Evolutionary conservation across 2,113 vertebrate genomes (phyloP), one percentile per base, ranked within the genome.

Genomic region (Genyomyrus donnyi): DNA sequence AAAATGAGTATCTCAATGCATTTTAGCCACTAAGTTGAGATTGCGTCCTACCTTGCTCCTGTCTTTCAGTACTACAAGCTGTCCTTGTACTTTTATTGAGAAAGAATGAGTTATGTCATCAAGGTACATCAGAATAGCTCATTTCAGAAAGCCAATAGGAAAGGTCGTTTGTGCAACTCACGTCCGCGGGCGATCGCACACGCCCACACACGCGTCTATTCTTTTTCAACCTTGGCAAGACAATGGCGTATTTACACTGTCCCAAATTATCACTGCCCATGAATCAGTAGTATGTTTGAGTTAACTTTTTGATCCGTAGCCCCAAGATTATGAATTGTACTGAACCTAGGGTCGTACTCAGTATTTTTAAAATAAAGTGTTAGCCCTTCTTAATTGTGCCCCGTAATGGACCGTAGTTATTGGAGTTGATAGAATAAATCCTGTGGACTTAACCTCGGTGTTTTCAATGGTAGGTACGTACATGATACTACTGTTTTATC

Each of bases 131-230:
- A 92, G 80, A 93, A 91, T 92, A 39, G 87, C 92, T 91, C 89
- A 90, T 90, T 62, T 77, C 24, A 35, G 50, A 70, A 91, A 93
- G 93, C 95, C 95, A 95, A 95, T 96, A 90, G 93, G 94, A 94
- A 87, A 90, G 6, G 52, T 66, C 92, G 92, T 92, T 90, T 93
- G 91, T 93, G 93, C 87, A 91, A 85, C 70, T 42, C 50, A 35
- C 56, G 66, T 89, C 42, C 74, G 19, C 85, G 39, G 66, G 42
- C 90, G 74, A 90, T 88, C 88, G 66, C 92, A 91, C 89, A 90
- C 87, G 74, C n/a, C 85, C 93, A 91, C 89, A 91, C 90, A 70
- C 90, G 56, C 87, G 74, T 87, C 56, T 42, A 24, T 27, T 62
- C 39, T 48, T 19, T 88, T 42, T 39, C 85, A 66, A 6, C 88